Conservation (phyloP, 2,113 vertebrate species). For the Redunca redunca region DNA sequence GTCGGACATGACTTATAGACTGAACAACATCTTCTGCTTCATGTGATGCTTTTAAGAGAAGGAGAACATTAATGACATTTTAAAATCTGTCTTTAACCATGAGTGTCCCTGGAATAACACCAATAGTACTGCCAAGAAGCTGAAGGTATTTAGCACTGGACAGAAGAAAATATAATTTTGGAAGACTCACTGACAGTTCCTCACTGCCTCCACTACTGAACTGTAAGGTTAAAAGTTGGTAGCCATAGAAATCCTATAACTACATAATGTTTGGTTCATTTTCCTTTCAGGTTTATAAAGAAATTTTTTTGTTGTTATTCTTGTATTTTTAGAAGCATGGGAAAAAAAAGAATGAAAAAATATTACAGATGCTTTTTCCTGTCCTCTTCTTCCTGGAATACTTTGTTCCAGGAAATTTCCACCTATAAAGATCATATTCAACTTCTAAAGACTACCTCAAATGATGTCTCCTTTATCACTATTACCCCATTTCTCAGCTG, state of each 20-base stretch:
- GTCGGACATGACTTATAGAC: not conserved
- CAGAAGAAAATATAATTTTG: not conserved
- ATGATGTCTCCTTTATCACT: not conserved
- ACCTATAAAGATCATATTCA: not conserved
- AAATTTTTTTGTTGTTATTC: not conserved
- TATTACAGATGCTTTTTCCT: not conserved
- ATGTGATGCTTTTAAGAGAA: not conserved
- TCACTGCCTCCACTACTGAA: conserved; percentile 45
- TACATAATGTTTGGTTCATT: conserved; percentile 37
- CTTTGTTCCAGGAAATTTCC: not conserved
- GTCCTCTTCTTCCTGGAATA: not conserved
- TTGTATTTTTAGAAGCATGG: conserved; percentile 36
- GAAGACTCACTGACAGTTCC: not conserved
- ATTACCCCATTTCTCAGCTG: not conserved
- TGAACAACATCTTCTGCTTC: not conserved
- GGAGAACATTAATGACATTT: not conserved
- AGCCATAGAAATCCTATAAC: not conserved
- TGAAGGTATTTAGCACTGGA: not conserved
- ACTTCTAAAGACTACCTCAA: not conserved
- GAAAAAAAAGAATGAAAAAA: not conserved
- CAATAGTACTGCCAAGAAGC: conserved; percentile 31
- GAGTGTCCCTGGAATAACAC: not conserved
- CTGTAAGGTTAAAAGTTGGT: conserved; percentile 43
- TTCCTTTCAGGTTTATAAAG: not conserved
- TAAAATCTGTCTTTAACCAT: not conserved